Evolutionary conservation across 2,888 invertebrate species (phyloP).

Genomic region (Notocelia uddmanniana): DNA sequence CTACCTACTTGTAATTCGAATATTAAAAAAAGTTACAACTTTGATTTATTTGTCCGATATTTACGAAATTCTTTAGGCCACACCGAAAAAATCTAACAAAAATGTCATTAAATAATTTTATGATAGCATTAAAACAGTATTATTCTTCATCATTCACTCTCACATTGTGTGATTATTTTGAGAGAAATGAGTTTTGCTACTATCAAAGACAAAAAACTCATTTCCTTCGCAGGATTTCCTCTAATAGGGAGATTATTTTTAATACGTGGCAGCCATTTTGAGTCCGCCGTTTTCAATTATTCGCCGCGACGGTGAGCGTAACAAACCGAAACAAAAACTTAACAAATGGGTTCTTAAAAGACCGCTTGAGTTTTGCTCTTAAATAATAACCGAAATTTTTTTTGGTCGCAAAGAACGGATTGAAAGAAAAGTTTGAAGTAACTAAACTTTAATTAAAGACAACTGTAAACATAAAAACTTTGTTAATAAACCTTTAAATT

Average conservation of each 20-base stretch:
- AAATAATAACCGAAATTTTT: background rate
- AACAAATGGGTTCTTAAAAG: constrained; percentile 23
- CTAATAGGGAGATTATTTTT: constrained; percentile 44
- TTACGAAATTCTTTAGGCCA: no score
- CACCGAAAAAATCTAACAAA: background rate
- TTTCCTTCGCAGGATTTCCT: constrained; percentile 30
- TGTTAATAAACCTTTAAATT: background rate
- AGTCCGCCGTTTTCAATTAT: constrained; percentile 41
- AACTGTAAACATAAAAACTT: background rate
- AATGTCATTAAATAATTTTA: constrained; percentile 12
- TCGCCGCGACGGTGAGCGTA: constrained; percentile 16
- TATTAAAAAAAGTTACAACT: no score
- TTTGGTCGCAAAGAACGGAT: background rate
- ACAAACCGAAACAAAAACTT: constrained; percentile 25
- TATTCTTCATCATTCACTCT: constrained; percentile 14
- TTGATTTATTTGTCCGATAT: no score
- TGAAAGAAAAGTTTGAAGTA: background rate
- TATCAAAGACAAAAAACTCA: constrained; percentile 42
- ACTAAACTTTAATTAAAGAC: background rate
- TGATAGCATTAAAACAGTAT: background rate
- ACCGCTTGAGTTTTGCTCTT: background rate
- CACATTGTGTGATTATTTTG: constrained; percentile 27
- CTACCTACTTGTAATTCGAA: no score
- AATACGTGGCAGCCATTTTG: constrained; percentile 43
- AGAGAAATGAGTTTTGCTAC: constrained; percentile 40